Evolutionary conservation across 2,888 invertebrate species (phyloP), one percentile per base, ranked within the genome.

Genomic region (Macrophya alboannulata): DNA sequence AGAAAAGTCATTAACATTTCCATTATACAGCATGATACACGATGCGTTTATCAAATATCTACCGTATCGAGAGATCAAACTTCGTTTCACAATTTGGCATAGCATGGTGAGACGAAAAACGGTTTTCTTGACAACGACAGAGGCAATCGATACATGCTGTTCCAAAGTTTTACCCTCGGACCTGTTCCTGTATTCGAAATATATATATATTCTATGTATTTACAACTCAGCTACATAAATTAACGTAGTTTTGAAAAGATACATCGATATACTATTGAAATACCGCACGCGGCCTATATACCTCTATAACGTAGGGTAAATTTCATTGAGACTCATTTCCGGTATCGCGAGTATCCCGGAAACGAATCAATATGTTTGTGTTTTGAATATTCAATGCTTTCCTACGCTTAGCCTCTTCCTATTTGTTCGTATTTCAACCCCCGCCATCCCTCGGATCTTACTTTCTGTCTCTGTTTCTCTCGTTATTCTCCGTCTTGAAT

Each of bases 331-430:
- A 55, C 55, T 59, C 79, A 79, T 55, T 37, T 79, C 79, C 48
- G 25, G 15, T 21, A 79, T 55, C 48, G 51, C n/a, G 37, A 25
- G 55, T 55, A 10, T 77, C 37, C 79, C n/a, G 45, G n/a, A 79
- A 79, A 55, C 51, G 17, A 40, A 79, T 37, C 40, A 31, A 55
- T 37, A 79, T 79, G 79, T 79, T 79, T 51, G 79, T 79, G 79
- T 51, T 59, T 40, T 79, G 79, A 79, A 79, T 79, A 79, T 79
- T 79, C 79, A 79, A 79, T 59, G 79, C n/a, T 59, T 31, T 40
- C 59, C n/a, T 31, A 12, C n/a, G 51, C 17, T 48, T 17, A 72
- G 71, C 71, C 10, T n/a, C 48, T 72, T n/a, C 17, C 17, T 72
- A 25, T 62, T 62, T 62, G 25, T 25, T 25, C 62, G 10, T 62